These are phyloP conservation scores for Decapterus maruadsi DNA, from an alignment of 2,797 vertebrate genomes.

Conservation along the genomic window DNA sequence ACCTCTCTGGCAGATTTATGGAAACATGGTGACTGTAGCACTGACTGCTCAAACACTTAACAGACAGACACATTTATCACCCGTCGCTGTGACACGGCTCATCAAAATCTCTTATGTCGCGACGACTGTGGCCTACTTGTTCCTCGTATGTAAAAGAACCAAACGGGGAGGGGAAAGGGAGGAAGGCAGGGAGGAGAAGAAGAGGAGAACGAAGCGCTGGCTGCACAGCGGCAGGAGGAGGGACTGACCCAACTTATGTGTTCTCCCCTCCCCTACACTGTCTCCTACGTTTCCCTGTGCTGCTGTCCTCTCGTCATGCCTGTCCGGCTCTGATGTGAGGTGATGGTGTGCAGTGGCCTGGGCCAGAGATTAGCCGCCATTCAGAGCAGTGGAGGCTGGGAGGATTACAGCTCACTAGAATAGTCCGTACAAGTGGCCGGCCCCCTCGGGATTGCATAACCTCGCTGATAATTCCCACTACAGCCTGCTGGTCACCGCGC, in stretches of 20 bases:
- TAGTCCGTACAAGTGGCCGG: slow-evolving; percentile 51
- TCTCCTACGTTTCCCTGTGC: slow-evolving; percentile 39
- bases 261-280: slow-evolving; percentile 22
- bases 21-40: slow-evolving; percentile 39
- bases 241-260: slow-evolving; percentile 41
- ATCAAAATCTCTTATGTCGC: slow-evolving; percentile 33
- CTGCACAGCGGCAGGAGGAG: slow-evolving; percentile 14
- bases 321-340: slow-evolving; percentile 70
- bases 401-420: slow-evolving; percentile 78
- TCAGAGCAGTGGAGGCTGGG: slow-evolving; percentile 60
- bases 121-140: slow-evolving; percentile 39
- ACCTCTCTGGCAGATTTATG: slow-evolving; percentile 50
- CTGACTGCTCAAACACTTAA: slow-evolving; percentile 42
- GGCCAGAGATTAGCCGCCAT: slow-evolving; percentile 79
- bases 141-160: slow-evolving; percentile 20
- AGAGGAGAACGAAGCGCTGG: slow-evolving; percentile 9
- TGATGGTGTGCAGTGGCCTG: slow-evolving; percentile 71
- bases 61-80: slow-evolving; percentile 37
- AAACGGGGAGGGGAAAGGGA: background rate
- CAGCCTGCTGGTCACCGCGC: slow-evolving; percentile 37
- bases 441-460: slow-evolving; percentile 69
- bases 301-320: slow-evolving; percentile 51
- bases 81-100: slow-evolving; percentile 51
- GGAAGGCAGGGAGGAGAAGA: background rate
- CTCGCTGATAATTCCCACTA: slow-evolving; percentile 63